These are phyloP conservation scores for Cephus runcator DNA, from an alignment of 2,888 invertebrate species.

Conservation along the genomic window DNA sequence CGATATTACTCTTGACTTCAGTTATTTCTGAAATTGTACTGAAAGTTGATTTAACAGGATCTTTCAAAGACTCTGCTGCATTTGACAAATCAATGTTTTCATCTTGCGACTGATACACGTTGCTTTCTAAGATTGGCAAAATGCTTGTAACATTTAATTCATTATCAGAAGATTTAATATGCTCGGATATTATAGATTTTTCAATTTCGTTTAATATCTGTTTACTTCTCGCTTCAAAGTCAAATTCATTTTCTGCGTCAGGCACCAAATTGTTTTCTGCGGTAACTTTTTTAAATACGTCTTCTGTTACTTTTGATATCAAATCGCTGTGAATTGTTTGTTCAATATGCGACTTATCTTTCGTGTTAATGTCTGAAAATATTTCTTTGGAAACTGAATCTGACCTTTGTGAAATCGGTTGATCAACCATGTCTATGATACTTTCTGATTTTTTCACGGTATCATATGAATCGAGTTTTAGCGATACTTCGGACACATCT, in stretches of 20 bases:
- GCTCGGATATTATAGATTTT: conserved; percentile 55
- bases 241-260: conserved; percentile 33
- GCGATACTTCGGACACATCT: conserved; percentile 49
- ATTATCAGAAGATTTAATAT: conserved; percentile 34
- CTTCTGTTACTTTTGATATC: conserved; percentile 26
- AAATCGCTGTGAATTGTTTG: conserved; percentile 18
- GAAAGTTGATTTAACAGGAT: conserved; percentile 43
- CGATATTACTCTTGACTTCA: conserved; percentile 30
- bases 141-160: conserved; percentile 19
- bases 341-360: not conserved
- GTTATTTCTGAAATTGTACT: conserved; percentile 41
- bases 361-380: not conserved
- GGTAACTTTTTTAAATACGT: conserved; percentile 13
- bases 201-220: conserved; percentile 56
- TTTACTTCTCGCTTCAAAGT: conserved; percentile 53
- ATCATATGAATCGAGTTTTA: conserved; percentile 17
- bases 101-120: conserved; percentile 37
- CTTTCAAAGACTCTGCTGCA: conserved; percentile 39
- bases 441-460: not conserved
- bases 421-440: not conserved
- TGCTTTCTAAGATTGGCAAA: conserved; percentile 31
- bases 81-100: conserved; percentile 42
- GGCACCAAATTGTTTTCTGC: conserved; percentile 27
- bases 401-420: not conserved
- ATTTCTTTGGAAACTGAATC: not conserved